phyloP scores from a whole-genome alignment of 1,140 invertebrate genomes.

The Mizuhopecten yessoensis region DNA sequence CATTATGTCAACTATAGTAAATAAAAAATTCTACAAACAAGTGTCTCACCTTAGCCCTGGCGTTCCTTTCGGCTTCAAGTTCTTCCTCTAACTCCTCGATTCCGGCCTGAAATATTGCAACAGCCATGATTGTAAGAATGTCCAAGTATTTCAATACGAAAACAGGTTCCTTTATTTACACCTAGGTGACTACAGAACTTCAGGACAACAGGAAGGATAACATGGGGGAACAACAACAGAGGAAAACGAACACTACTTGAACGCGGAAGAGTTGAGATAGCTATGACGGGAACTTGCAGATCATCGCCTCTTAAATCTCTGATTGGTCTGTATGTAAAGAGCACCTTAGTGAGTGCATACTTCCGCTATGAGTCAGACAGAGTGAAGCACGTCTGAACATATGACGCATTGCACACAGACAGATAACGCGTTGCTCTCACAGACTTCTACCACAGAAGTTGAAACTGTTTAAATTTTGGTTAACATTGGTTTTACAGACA shows the following conservation, averaged over 20 bases:
- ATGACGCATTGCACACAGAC: conserved; percentile 30
- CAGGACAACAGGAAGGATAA: neutral
- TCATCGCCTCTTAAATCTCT: conserved; percentile 32
- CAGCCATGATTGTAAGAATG: conserved; percentile 56
- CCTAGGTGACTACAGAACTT: neutral
- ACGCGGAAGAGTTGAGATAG: conserved; percentile 5
- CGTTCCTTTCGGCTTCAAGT: conserved; percentile 98
- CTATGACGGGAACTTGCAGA: neutral
- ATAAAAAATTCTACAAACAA: neutral
- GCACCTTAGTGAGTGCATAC: conserved; percentile 54
- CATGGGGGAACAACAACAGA: neutral
- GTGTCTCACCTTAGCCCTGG: conserved; percentile 90
- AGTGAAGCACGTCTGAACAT: conserved; percentile 23
- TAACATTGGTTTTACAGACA: neutral
- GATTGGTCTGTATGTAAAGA: conserved; percentile 38
- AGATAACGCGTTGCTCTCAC: conserved; percentile 9
- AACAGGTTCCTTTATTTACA: neutral
- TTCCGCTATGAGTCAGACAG: conserved; percentile 50
- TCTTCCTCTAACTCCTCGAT: conserved; percentile 99
- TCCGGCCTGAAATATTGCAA: conserved; percentile 86
- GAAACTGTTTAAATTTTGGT: conserved; percentile 12
- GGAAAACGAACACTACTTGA: neutral
- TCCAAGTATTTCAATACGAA: conserved; percentile 42
- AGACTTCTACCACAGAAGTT: neutral
- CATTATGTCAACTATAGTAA: neutral